Evolutionary conservation across 1,140 invertebrate species (phyloP), one percentile per base, ranked within the genome.

Genomic region (Lordiphosa clarofinis): DNA sequence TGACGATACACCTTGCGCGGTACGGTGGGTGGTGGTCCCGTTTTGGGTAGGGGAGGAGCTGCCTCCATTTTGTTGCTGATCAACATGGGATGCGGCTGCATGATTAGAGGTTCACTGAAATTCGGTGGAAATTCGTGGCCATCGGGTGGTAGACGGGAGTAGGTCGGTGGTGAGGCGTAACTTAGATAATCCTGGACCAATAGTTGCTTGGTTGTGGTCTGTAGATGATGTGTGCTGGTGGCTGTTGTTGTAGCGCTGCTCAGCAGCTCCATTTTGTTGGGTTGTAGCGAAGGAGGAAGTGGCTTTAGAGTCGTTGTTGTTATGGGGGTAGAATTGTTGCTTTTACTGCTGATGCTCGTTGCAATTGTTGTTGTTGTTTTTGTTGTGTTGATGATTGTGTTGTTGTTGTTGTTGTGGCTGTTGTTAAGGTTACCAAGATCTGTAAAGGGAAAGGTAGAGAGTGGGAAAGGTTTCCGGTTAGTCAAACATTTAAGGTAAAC

Each of bases 121-220:
- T 94, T 93, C 21, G 93, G 90, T 54, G 95, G 95, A 90, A 96
- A 96, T 87, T 97, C 95, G 87, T 96, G 94, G 68, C 95, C 95
- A 89, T 97, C 95, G 43, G 95, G 95, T 59, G 95, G 95, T 75
- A 95, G 92, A 64, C 95, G 92, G 21, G 94, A 94, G 73, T 91
- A 91, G 12, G 90, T 90, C 12, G 87, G 87, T 28, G 87, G 87
- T 19, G 87, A 73, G 56, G 78, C 78, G 73, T 84, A 84, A 60
- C 78, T 87, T 12, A 89, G 53, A 35, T 88, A 88, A 53, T 88
- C 87, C 66, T 79, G 86, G 19, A 82, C 75, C 53, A 87, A 60
- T 65, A 88, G 36, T 42, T 87, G 87, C 28, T 82, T 78, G n/a
- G 73, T 73, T 21, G 64, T 73, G 19, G 68, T 54, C 12, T 69